Evolutionary conservation across 2,888 invertebrate genomes (phyloP).

Genomic region (Himalopsyche tibetana): DNA sequence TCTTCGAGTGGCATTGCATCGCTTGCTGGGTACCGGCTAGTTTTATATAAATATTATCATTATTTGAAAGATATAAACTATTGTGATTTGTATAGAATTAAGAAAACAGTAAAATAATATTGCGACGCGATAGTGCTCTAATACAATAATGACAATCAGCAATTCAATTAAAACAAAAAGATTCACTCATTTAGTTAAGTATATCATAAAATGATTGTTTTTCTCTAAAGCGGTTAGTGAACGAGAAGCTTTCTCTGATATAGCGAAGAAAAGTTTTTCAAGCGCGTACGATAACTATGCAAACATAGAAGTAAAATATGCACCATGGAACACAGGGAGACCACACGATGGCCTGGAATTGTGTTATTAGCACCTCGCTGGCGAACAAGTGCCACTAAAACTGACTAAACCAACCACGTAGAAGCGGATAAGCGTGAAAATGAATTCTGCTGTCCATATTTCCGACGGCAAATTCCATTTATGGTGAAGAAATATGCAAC

Average conservation of each 20-base stretch:
- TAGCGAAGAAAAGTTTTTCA: neutral
- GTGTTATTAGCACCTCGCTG: constrained; percentile 25
- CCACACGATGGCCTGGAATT: neutral
- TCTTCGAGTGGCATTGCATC: too few species aligned
- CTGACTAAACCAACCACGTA: constrained; percentile 1
- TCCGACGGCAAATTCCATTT: neutral
- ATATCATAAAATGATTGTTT: neutral
- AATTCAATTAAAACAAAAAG: too few species aligned
- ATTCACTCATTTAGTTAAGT: too few species aligned
- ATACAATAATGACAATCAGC: too few species aligned
- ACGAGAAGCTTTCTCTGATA: neutral
- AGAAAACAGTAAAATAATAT: too few species aligned
- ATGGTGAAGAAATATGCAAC: neutral
- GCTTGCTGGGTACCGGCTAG: too few species aligned
- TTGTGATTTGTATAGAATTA: too few species aligned
- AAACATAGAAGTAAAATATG: constrained; percentile 17
- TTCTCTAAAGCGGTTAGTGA: neutral
- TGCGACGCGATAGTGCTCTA: too few species aligned
- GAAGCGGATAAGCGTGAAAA: constrained; percentile 4
- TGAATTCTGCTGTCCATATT: constrained; percentile 17
- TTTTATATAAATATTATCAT: too few species aligned
- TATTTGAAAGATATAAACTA: too few species aligned
- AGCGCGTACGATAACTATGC: neutral
- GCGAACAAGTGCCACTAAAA: neutral
- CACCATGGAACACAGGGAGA: neutral